These are phyloP conservation scores for Eupristina koningsbergeri DNA, from an alignment of 1,140 invertebrate genomes.

Conservation along the genomic window DNA sequence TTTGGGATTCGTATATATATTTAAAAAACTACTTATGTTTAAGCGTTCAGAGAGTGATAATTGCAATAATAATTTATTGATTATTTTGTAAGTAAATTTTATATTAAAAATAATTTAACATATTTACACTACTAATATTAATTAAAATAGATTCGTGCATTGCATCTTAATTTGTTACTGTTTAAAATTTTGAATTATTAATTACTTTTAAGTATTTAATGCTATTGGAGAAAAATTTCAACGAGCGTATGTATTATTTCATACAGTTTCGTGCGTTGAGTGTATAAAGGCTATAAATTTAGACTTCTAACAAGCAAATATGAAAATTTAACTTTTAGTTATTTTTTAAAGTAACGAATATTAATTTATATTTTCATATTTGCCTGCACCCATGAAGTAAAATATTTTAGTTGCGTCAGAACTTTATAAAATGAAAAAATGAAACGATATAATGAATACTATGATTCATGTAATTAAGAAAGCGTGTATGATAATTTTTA, in stretches of 20 bases:
- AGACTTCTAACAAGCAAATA: slow-evolving; percentile 42
- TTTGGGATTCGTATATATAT: slow-evolving; percentile 28
- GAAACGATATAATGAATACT: slow-evolving; percentile 40
- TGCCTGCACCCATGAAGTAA: slow-evolving; percentile 31
- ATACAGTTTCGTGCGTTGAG: slow-evolving; percentile 31
- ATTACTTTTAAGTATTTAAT: slow-evolving; percentile 38
- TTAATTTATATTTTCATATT: slow-evolving; percentile 39
- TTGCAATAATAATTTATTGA: slow-evolving; percentile 30
- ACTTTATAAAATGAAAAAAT: slow-evolving; percentile 40
- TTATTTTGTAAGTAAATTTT: slow-evolving; percentile 3
- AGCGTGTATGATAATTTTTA: slow-evolving; percentile 52
- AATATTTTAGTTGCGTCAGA: slow-evolving; percentile 36
- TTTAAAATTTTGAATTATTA: slow-evolving; percentile 36
- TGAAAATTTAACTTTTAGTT: slow-evolving; percentile 29
- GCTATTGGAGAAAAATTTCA: slow-evolving; percentile 29
- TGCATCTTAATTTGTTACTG: slow-evolving; percentile 41
- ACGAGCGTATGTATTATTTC: slow-evolving; percentile 24
- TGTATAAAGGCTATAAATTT: slow-evolving; percentile 43
- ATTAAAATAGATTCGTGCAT: slow-evolving; percentile 6
- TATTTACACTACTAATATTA: background rate
- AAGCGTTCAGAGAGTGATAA: slow-evolving; percentile 15
- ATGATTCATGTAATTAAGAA: slow-evolving; percentile 48
- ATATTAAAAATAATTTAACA: slow-evolving; percentile 16
- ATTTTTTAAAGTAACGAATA: background rate
- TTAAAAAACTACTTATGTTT: slow-evolving; percentile 21